Percentiles rank a stretch among this genome's conserved stretches.
These are phyloP conservation scores for Falcaria lacertinaria DNA, from an alignment of 2,888 invertebrate species.

Conservation along the genomic window DNA sequence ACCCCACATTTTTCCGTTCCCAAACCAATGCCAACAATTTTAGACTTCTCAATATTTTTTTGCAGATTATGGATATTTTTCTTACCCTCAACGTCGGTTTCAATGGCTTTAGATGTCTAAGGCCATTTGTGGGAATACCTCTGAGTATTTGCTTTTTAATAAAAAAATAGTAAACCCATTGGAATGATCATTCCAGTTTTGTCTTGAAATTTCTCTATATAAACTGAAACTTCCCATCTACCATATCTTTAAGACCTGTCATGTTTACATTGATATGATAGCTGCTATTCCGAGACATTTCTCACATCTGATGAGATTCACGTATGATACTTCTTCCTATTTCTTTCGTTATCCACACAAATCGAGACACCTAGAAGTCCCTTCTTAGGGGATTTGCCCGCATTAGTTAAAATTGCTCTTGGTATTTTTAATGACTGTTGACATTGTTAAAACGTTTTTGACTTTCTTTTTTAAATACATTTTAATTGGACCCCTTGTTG, in stretches of 20 bases:
- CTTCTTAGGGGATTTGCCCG: constrained; percentile 37
- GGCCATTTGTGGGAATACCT: neutral
- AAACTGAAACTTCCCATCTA: too few species aligned
- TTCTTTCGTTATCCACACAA: constrained; percentile 38
- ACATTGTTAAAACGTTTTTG: too few species aligned
- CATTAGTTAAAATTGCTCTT: too few species aligned
- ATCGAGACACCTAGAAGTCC: constrained; percentile 38
- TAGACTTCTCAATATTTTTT: constrained; percentile 27
- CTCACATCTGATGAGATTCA: neutral
- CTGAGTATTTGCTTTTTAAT: too few species aligned
- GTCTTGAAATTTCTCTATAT: too few species aligned
- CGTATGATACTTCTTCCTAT: constrained; percentile 13
- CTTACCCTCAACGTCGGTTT: constrained; percentile 6
- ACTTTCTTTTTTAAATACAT: constrained; percentile 55
- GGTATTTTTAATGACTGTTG: too few species aligned
- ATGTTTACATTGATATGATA: too few species aligned
- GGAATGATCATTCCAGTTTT: too few species aligned
- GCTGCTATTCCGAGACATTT: too few species aligned
- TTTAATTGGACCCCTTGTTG: constrained; percentile 61
- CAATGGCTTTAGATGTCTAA: constrained; percentile 13
- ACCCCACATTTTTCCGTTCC: constrained; percentile 24
- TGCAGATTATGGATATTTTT: constrained; percentile 21
- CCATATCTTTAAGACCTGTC: too few species aligned
- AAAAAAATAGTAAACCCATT: too few species aligned
- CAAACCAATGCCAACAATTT: constrained; percentile 16